phyloP scores from a whole-genome alignment of 2,888 invertebrate genomes.

The Tipula unca region DNA sequence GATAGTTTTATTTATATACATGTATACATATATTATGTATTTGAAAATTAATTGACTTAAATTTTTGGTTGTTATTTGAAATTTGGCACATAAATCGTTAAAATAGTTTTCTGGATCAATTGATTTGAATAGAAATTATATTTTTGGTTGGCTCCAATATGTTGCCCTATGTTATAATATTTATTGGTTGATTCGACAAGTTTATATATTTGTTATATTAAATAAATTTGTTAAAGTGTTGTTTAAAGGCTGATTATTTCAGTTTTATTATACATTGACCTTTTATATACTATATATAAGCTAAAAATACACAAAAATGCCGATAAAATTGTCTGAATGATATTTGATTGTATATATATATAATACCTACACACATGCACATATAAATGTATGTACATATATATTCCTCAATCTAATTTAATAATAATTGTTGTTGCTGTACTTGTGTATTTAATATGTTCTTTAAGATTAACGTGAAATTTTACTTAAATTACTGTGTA shows the following conservation, averaged over 20 bases:
- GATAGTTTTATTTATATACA: background rate
- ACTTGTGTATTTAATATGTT: background rate
- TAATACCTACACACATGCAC: background rate
- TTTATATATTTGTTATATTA: background rate
- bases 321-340: background rate
- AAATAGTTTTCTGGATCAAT: background rate
- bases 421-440: background rate
- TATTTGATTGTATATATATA: background rate
- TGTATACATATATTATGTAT: background rate
- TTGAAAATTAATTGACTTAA: background rate
- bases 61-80: background rate
- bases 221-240: background rate
- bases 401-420: background rate
- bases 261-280: background rate
- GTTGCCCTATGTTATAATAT: background rate
- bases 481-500: background rate
- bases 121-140: background rate
- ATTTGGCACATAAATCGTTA: background rate
- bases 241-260: background rate
- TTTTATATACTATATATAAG: background rate
- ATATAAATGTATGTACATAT: background rate
- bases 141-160: background rate
- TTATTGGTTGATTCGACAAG: background rate
- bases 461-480: background rate
- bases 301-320: background rate